These are phyloP conservation scores for Drosophila ambigua DNA, from an alignment of 1,140 invertebrate species.

Conservation along the genomic window DNA sequence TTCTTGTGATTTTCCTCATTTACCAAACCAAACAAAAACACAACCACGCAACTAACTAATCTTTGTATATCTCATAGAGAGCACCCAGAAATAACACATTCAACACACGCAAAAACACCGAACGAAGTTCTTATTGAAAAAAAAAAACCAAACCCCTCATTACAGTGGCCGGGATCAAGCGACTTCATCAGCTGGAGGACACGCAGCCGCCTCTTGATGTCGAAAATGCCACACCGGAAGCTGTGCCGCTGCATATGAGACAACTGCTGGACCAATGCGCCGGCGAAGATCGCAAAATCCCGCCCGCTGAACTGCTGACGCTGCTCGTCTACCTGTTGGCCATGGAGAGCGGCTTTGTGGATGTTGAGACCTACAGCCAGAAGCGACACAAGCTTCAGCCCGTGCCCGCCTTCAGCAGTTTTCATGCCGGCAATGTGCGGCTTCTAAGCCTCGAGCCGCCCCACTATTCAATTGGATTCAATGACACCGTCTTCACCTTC, in stretches of 20 bases:
- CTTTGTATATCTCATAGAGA: slow-evolving; percentile 7
- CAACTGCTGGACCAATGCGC: slow-evolving; percentile 41
- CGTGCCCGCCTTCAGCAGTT: slow-evolving; percentile 52
- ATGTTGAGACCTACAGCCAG: slow-evolving; percentile 39
- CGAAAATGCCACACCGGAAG: slow-evolving; percentile 50
- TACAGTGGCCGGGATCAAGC: slow-evolving; percentile 36
- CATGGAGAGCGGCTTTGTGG: slow-evolving; percentile 64
- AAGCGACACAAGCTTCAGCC: slow-evolving; percentile 35
- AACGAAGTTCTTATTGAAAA: slow-evolving; percentile 4
- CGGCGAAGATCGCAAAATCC: slow-evolving; percentile 2
- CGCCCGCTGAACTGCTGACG: slow-evolving; percentile 37
- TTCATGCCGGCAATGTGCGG: slow-evolving; percentile 65
- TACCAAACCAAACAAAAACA: slow-evolving; percentile 15
- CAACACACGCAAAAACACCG: too few relatives aligned
- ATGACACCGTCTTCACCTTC: slow-evolving; percentile 31
- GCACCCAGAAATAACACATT: too few relatives aligned
- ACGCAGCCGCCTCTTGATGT: slow-evolving; percentile 45
- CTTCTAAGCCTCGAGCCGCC: slow-evolving; percentile 35
- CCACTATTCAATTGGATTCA: slow-evolving; percentile 16
- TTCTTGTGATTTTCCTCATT: slow-evolving; percentile 7
- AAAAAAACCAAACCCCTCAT: slow-evolving; percentile 37
- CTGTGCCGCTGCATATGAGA: slow-evolving; percentile 55
- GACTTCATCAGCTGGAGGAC: background rate
- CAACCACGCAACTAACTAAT: slow-evolving; percentile 22
- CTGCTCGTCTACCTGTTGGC: slow-evolving; percentile 62